A percentile compares a stretch with the other conserved stretches of the same genome.
Evolutionary conservation across 1,140 invertebrate species (phyloP).

Genomic region (Aplysia californica): DNA sequence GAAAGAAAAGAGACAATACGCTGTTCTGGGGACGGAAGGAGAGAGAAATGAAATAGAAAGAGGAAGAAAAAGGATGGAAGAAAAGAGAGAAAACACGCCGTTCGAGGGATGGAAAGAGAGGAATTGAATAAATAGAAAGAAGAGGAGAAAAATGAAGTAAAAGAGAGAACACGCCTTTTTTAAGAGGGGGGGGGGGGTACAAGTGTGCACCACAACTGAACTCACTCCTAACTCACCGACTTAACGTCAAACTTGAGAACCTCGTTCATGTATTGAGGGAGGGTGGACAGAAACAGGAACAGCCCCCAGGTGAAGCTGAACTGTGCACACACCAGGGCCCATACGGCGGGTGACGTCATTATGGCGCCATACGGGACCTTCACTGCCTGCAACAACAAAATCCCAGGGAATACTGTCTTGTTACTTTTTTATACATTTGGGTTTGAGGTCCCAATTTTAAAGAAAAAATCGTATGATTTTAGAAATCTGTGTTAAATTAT

Average conservation of each 20-base stretch:
- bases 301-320: slow-evolving; percentile 90
- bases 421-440: no score
- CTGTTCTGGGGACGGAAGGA: neutral
- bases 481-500: no score
- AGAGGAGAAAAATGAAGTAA: neutral
- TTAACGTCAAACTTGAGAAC: slow-evolving; percentile 86
- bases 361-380: slow-evolving; percentile 66
- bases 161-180: neutral
- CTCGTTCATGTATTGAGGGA: slow-evolving; percentile 92
- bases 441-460: no score
- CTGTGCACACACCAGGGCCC: slow-evolving; percentile 86
- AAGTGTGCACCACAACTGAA: no score
- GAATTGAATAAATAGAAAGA: neutral
- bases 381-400: no score
- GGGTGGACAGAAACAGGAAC: slow-evolving; percentile 90
- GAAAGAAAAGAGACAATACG: neutral
- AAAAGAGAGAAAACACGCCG: neutral
- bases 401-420: no score
- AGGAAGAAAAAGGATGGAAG: neutral
- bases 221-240: slow-evolving; percentile 73
- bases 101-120: neutral
- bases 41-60: neutral
- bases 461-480: no score
- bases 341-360: slow-evolving; percentile 82
- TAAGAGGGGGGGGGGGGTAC: no score